Percentiles rank a stretch among this genome's conserved stretches.
These are phyloP conservation scores for Centrocercus urophasianus DNA, from an alignment of 2,113 vertebrate species.

Conservation along the genomic window DNA sequence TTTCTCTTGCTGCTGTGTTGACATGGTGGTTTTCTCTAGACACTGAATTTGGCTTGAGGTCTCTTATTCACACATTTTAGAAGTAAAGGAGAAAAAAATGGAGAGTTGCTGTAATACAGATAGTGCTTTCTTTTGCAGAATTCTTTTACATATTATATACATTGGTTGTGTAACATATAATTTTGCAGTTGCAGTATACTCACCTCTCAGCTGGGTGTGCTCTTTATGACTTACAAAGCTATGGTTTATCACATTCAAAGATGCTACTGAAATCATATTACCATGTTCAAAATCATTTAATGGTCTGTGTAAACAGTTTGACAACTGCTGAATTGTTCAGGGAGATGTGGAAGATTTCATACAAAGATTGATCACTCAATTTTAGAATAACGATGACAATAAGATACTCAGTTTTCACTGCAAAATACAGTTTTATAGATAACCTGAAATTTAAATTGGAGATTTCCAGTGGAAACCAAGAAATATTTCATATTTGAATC, in stretches of 20 bases:
- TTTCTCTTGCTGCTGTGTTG: not conserved
- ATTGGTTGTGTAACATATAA: not conserved
- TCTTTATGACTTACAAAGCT: not conserved
- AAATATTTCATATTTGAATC: not conserved
- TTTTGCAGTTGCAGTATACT: conserved; percentile 2
- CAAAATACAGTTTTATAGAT: not conserved
- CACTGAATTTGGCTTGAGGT: not conserved
- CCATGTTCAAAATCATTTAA: not conserved
- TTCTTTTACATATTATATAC: not conserved
- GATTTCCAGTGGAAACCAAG: not conserved
- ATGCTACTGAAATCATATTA: not conserved
- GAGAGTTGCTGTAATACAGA: not conserved
- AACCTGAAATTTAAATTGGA: not conserved
- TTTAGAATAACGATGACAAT: not conserved
- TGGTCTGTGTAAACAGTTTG: not conserved
- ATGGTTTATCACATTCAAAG: not conserved
- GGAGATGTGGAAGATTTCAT: not conserved
- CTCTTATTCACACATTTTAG: not conserved
- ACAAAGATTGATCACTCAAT: not conserved
- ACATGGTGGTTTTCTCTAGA: not conserved
- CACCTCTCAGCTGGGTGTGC: not conserved
- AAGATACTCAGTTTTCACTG: not conserved
- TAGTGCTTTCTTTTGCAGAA: not conserved
- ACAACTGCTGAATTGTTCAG: not conserved
- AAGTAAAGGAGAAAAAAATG: not conserved